Evolutionary conservation across 1,140 invertebrate species (phyloP).

Genomic region (Tenebrio molitor): DNA sequence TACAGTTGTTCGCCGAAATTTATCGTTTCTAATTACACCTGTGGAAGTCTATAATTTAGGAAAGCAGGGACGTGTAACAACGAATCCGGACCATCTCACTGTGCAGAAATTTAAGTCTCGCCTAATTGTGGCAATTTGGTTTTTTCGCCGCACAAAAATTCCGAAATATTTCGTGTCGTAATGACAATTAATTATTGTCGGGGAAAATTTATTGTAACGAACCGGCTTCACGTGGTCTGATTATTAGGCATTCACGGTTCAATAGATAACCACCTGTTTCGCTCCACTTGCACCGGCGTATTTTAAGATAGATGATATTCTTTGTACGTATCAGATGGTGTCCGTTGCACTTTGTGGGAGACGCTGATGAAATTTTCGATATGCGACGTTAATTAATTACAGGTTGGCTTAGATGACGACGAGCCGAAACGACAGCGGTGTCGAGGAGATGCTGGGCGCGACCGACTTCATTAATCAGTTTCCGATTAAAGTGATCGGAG

Average conservation of each 20-base stretch:
- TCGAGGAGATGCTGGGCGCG: not conserved
- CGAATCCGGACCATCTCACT: slow-evolving; percentile 24
- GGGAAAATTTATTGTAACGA: slow-evolving; percentile 40
- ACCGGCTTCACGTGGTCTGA: slow-evolving; percentile 45
- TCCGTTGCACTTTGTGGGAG: slow-evolving; percentile 38
- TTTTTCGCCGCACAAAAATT: slow-evolving; percentile 14
- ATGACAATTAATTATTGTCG: slow-evolving; percentile 43
- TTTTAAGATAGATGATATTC: slow-evolving; percentile 50
- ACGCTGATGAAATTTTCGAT: slow-evolving; percentile 31
- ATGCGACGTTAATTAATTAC: slow-evolving; percentile 28
- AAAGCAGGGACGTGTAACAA: slow-evolving; percentile 44
- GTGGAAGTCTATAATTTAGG: slow-evolving; percentile 39
- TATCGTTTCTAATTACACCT: slow-evolving; percentile 34
- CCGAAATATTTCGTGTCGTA: slow-evolving; percentile 32
- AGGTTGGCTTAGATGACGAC: not conserved
- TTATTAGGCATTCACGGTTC: slow-evolving; percentile 51
- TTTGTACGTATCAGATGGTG: slow-evolving; percentile 31
- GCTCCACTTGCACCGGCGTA: slow-evolving; percentile 48
- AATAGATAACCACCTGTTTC: slow-evolving; percentile 54
- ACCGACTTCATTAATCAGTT: slow-evolving; percentile 23
- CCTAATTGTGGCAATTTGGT: slow-evolving; percentile 8
- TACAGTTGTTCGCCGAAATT: slow-evolving; percentile 43
- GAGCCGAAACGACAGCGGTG: slow-evolving; percentile 17
- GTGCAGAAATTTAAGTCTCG: slow-evolving; percentile 29
- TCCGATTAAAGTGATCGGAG: not conserved